A percentile compares a stretch with the other conserved stretches of the same genome.
Evolutionary conservation across 2,888 invertebrate genomes (phyloP).

Genomic region (Bombylius discolor): DNA sequence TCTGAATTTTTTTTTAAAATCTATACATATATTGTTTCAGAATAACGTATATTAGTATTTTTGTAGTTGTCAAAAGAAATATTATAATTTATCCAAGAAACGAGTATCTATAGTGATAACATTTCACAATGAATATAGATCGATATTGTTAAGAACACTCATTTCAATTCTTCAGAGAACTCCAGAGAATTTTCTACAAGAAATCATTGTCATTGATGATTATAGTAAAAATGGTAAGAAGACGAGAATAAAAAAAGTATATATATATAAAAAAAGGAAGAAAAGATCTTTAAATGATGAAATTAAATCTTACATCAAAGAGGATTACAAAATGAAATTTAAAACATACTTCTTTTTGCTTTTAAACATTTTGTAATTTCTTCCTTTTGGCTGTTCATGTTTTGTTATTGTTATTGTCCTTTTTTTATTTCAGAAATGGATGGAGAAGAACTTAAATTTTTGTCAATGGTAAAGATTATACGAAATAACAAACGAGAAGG

Average conservation of each 20-base stretch:
- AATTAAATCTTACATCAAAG: too few relatives aligned
- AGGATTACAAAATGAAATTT: too few relatives aligned
- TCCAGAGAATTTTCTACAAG: conserved; percentile 22
- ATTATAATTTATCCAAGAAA: too few relatives aligned
- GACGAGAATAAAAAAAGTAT: too few relatives aligned
- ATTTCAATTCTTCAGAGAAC: conserved; percentile 24
- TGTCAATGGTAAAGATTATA: background rate
- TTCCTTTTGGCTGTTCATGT: background rate
- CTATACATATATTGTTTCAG: too few relatives aligned
- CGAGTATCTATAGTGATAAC: conserved; percentile 26
- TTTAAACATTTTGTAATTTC: background rate
- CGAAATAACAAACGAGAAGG: conserved; percentile 27
- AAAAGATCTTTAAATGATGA: too few relatives aligned
- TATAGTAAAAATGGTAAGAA: conserved; percentile 25
- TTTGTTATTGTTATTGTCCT: background rate
- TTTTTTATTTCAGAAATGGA: conserved; percentile 4
- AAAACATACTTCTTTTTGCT: too few relatives aligned
- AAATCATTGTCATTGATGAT: conserved; percentile 30
- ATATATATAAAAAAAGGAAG: too few relatives aligned
- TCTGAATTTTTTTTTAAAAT: too few relatives aligned
- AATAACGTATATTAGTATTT: too few relatives aligned
- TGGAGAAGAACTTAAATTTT: conserved; percentile 7
- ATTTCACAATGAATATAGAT: conserved; percentile 28
- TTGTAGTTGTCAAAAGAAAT: too few relatives aligned
- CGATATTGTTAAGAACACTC: conserved; percentile 26